Evolutionary conservation across 2,888 invertebrate genomes (phyloP), one percentile per base, ranked within the genome.

Genomic region (Cordilura impudica): DNA sequence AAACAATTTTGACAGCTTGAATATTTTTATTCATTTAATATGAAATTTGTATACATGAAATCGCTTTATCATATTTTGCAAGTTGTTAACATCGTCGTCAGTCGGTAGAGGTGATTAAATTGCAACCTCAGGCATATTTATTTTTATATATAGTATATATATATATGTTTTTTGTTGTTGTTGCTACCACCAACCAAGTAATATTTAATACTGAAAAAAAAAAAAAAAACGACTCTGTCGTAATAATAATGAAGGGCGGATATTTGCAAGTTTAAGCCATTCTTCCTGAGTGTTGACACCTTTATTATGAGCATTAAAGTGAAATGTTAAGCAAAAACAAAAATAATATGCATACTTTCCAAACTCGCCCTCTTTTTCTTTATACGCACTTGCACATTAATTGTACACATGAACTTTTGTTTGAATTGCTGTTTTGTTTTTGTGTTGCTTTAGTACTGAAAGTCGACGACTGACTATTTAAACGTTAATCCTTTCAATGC

Each of bases 81-180:
- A 35, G 10, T 1, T 47, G 31, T 26, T 39, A 47, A 26, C 18
- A 39, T 26, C 23, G 10, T 39, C n/a, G n/a, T n/a, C 56, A 21
- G 29, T 43, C n/a, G 14, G 54, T 19, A 21, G 47, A 51, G 39
- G 26, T 72, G 47, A 65, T 72, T 65, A 56, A 39, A 56, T 26
- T 63, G 47, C 19, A 65, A 47, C 73, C 58, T 66, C 26, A 58
- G 21, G 73, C 39, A 65, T 26, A 43, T 23, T 23, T 47, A 35
- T 14, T 35, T 35, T 65, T 65, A n/a, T 10, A 14, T 18, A 43
- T 45, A 19, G 2, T 29, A 45, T n/a, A n/a, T n/a, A n/a, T n/a
- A n/a, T n/a, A n/a, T n/a, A n/a, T n/a, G n/a, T n/a, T n/a, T n/a
- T n/a, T 39, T 45, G 10, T 35, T 26, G n/a, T n/a, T 21, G 16